Evolutionary conservation across 2,888 invertebrate species (phyloP), one percentile per base, ranked within the genome.

Genomic region (Plagiodera versicolora): DNA sequence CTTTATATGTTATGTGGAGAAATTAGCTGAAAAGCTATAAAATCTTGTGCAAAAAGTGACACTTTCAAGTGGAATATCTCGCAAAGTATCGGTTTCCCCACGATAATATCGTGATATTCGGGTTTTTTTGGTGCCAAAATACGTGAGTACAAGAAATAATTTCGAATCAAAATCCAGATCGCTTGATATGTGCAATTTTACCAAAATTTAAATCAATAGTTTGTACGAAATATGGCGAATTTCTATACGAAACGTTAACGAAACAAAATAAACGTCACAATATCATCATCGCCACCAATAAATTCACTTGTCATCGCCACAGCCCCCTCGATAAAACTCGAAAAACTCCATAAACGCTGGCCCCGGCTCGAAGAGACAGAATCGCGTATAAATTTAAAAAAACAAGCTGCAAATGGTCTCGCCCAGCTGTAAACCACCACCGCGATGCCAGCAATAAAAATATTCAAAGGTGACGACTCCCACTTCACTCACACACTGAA

Each of bases 401-500:
- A 70, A 70, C 69, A 72, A 70, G 68, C 70, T 69, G 70, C 69
- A 68, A 70, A 69, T 66, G 70, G 67, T 57, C 72, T 71, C 72
- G 69, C 71, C 65, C 64, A 66, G 67, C 72, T 68, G 68, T 72
- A 73, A 74, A 73, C 69, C 69, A 72, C 66, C n/a, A 24, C 24
- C 32, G 2, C 66, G 66, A 72, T 24, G 52, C 63, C 67, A 60
- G 70, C 76, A 77, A 78, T 79, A 80, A 80, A 80, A 79, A 80
- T 80, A 79, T 79, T 79, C 79, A 77, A 77, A 80, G 80, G 80
- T 80, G 80, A 79, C 77, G 80, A 80, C 79, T 79, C 79, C 77
- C 77, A 77, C 77, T 78, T 76, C 77, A 76, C 72, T 68, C 77
- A 76, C 76, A 77, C 71, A 75, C 75, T 74, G 76, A 74, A 78